A percentile compares a stretch with the other conserved stretches of the same genome.
Evolutionary conservation across 2,113 vertebrate species (phyloP).

Genomic region (Thunnus maccoyii): DNA sequence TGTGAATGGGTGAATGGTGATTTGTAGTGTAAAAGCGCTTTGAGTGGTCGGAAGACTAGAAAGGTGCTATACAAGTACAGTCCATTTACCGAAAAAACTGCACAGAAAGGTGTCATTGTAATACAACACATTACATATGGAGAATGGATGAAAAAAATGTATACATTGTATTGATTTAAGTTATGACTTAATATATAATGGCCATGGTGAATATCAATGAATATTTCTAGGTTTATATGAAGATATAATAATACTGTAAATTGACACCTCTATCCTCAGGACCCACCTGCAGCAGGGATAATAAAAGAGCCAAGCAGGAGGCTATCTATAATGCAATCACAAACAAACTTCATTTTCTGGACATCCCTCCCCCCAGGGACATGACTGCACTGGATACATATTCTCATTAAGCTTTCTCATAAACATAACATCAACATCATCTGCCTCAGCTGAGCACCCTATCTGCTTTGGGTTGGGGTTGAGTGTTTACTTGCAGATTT

Average conservation of each 20-base stretch:
- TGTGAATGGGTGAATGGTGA: no score
- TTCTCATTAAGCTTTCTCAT: constrained; percentile 42
- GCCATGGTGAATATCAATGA: neutral
- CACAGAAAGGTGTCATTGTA: no score
- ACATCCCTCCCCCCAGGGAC: constrained; percentile 1
- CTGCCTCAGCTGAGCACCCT: neutral
- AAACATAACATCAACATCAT: constrained; percentile 21
- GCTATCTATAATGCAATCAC: constrained; percentile 22
- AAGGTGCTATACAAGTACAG: no score
- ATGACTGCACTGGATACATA: constrained; percentile 7
- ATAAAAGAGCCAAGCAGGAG: neutral
- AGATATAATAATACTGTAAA: constrained; percentile 3
- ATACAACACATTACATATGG: no score
- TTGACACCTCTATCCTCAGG: neutral
- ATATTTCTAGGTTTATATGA: neutral
- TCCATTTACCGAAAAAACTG: no score
- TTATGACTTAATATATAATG: neutral
- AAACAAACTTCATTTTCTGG: constrained; percentile 39
- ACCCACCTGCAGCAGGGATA: neutral
- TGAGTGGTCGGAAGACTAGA: no score
- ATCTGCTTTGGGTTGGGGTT: neutral
- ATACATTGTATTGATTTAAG: no score
- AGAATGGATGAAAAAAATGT: no score
- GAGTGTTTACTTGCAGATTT: constrained; percentile 13
- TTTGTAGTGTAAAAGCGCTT: no score